Evolutionary conservation across 2,797 vertebrate species (phyloP), one percentile per base, ranked within the genome.

Genomic region (Sandelia bainsii): DNA sequence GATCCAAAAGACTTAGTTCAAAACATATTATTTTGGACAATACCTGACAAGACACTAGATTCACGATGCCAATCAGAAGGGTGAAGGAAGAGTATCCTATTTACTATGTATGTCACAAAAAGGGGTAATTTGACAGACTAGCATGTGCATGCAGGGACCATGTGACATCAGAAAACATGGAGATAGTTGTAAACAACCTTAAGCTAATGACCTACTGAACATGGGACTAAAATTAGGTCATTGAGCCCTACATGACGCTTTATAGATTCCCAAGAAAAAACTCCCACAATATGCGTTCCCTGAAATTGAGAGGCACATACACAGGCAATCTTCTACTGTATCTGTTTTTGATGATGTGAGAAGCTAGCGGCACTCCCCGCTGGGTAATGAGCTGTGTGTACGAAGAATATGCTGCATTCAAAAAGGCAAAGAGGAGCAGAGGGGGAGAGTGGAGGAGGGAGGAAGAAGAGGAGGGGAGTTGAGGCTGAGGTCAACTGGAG

Each of bases 401-500:
- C 19, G 4, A 75, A 44, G 62, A 83, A 56, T 49, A 34, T 4
- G 45, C 37, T 0, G 16, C 74, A 48, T 72, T 85, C 70, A 73
- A 65, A 86, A 68, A 51, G 17, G 32, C 61, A 40, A 23, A 51
- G 50, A 79, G 66, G 59, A 74, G 56, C 60, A 45, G 53, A 71
- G 10, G 25, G 77, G 51, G 39, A 73, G 50, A 0, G 62, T 4
- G 7, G n/a, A 34, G 32, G 64, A 78, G 44, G 53, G 34, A 37
- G 19, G 37, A 69, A 56, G 39, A 72, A 62, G 63, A 58, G 68
- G 44, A 32, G 69, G 72, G 61, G 81, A 52, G 65, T 27, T 69
- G 60, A 77, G 51, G 51, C 62, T 37, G 84, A 85, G 94, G 92
- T 94, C 93, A 93, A 34, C 65, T 16, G 69, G 88, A 94, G 94